A percentile compares a stretch with the other conserved stretches of the same genome.
Evolutionary conservation across 2,797 vertebrate genomes (phyloP).

Genomic region (Chrosomus eos): DNA sequence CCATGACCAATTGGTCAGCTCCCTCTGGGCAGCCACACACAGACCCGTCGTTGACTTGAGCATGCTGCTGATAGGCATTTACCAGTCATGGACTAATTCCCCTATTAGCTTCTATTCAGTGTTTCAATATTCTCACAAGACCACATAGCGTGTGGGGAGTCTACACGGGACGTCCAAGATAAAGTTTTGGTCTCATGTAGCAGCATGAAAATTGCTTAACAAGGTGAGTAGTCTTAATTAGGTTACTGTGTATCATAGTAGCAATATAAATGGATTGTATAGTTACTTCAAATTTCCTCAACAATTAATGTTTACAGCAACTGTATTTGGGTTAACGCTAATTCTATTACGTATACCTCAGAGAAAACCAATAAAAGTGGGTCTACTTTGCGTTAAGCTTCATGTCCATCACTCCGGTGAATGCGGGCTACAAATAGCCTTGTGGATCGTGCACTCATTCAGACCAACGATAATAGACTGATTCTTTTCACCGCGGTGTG

Average conservation of each 20-base stretch:
- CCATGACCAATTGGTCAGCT: conserved; percentile 88
- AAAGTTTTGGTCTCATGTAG: conserved; percentile 24
- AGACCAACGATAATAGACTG: conserved; percentile 79
- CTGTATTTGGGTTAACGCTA: neutral
- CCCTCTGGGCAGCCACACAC: conserved; percentile 79
- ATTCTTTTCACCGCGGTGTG: conserved; percentile 80
- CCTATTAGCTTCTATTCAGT: conserved; percentile 79
- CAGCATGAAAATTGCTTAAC: conserved; percentile 39
- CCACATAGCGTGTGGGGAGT: conserved; percentile 74
- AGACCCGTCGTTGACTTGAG: conserved; percentile 67
- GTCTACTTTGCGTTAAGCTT: conserved; percentile 36
- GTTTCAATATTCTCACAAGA: conserved; percentile 79
- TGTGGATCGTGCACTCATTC: conserved; percentile 70
- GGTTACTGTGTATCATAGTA: neutral
- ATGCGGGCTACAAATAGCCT: conserved; percentile 52
- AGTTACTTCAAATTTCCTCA: neutral
- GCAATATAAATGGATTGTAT: neutral
- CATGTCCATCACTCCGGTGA: conserved; percentile 58
- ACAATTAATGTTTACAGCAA: neutral
- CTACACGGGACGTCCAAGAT: conserved; percentile 47
- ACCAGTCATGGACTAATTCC: conserved; percentile 84
- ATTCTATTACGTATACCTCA: conserved; percentile 10
- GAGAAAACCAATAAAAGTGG: conserved; percentile 31
- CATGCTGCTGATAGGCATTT: conserved; percentile 77
- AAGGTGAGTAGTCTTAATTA: conserved; percentile 18